Evolutionary conservation across 2,113 vertebrate genomes (phyloP), one percentile per base, ranked within the genome.

Genomic region (Gila orcuttii): DNA sequence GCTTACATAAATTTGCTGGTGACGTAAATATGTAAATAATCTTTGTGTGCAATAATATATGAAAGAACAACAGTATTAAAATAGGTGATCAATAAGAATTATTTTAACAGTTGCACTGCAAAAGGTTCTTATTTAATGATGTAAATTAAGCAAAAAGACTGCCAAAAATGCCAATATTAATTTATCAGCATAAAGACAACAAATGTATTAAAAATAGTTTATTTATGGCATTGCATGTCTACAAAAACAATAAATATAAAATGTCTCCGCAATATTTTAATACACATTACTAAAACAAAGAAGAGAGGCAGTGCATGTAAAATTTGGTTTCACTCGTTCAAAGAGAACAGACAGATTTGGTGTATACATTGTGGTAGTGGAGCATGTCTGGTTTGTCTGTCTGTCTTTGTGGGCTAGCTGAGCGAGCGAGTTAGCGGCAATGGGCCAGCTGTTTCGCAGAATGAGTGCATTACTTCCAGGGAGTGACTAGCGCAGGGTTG

Each of bases 361-460:
- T 85, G 62, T 79, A 73, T 62, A 36, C n/a, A 74, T n/a, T 79
- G 60, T 47, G 50, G 60, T 57, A 64, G 39, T 15, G 50, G 36
- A 84, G 76, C 80, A 78, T 81, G 80, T 64, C 33, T 2, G 25
- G 45, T 69, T 57, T 80, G 23, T 71, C 39, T 42, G 57, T 71
- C 10, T 50, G 42, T 81, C n/a, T 28, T 15, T 68, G n/a, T 82
- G n/a, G 47, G 31, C 12, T 45, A 60, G 71, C 89, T 92, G 90
- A 94, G 92, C 85, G 74, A 89, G 90, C 86, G 88, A 86, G 91
- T 86, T 83, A 89, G 93, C 87, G 93, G 93, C 89, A 84, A 66
- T 78, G 91, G 89, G 94, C 94, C 93, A 93, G 93, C 84, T 69
- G 92, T 93, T 96, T 95, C 94, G 91, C 85, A 91, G 94, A 95